These are phyloP conservation scores for Pedetes capensis DNA, from an alignment of 2,113 vertebrate genomes.

Conservation along the genomic window DNA sequence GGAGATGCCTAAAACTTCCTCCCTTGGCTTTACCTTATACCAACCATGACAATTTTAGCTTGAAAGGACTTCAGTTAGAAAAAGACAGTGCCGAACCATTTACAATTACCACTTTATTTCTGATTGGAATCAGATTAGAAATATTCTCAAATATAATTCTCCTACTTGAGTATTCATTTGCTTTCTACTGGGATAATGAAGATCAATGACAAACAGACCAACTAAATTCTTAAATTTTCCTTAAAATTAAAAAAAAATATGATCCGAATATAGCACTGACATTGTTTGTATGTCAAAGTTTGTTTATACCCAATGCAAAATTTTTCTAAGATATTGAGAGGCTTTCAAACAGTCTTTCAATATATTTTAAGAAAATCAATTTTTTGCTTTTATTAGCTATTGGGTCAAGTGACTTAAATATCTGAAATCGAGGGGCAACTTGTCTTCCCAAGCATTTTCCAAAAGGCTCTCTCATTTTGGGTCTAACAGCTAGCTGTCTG, in stretches of 20 bases:
- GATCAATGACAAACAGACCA: conserved; percentile 25
- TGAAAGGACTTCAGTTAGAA: background rate
- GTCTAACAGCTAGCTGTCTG: background rate
- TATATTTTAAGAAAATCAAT: background rate
- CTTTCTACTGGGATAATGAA: background rate
- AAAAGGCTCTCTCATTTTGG: background rate
- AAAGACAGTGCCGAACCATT: background rate
- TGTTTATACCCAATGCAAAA: background rate
- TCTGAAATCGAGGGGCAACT: background rate
- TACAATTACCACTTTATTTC: background rate
- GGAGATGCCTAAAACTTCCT: background rate
- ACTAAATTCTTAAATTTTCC: background rate
- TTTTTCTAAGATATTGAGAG: background rate
- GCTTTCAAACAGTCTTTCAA: background rate
- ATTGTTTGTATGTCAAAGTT: background rate
- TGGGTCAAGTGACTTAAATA: conserved; percentile 25
- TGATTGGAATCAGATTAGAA: background rate
- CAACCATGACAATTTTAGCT: background rate
- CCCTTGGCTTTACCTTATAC: background rate
- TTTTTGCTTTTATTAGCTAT: background rate
- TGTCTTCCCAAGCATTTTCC: conserved; percentile 55
- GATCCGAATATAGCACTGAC: background rate
- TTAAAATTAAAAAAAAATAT: conserved; percentile 9
- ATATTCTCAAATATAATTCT: background rate
- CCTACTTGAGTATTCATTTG: background rate